A percentile compares a stretch with the other conserved stretches of the same genome.
Conservation (phyloP, 1,140 invertebrate genomes). For the Venturia canescens region DNA sequence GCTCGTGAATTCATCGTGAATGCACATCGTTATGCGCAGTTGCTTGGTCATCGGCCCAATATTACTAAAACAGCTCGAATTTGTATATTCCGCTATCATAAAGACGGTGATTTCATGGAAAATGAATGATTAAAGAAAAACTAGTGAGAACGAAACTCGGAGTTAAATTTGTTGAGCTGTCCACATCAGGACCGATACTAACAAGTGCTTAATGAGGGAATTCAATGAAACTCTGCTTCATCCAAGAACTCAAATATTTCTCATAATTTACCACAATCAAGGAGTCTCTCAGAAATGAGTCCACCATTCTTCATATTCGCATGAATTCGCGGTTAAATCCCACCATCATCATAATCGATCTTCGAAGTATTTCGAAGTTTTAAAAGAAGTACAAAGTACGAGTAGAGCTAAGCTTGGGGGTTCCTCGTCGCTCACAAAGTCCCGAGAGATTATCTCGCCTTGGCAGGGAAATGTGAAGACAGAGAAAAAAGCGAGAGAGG, state of each 20-base stretch:
- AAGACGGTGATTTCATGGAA: too few species aligned
- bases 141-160: background rate
- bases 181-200: too few species aligned
- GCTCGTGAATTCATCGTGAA: too few species aligned
- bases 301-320: background rate
- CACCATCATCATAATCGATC: slow-evolving; percentile 14
- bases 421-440: slow-evolving; percentile 23
- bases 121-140: background rate
- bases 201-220: too few species aligned
- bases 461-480: background rate
- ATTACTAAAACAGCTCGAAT: background rate
- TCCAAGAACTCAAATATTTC: background rate
- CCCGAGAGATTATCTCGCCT: slow-evolving; percentile 34
- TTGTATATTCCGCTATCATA: too few species aligned
- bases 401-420: background rate
- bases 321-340: slow-evolving; percentile 12
- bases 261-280: too few species aligned
- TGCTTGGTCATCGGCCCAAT: background rate
- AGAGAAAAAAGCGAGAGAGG: slow-evolving; percentile 33
- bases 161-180: background rate
- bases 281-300: too few species aligned
- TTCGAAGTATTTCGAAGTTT: slow-evolving; percentile 2
- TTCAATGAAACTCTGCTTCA: too few species aligned
- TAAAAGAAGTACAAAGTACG: background rate
- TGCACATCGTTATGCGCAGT: background rate